Base-by-base conservation (phyloP, 2,888 invertebrate genomes). In the Pristionchus fissidentatus region DNA sequence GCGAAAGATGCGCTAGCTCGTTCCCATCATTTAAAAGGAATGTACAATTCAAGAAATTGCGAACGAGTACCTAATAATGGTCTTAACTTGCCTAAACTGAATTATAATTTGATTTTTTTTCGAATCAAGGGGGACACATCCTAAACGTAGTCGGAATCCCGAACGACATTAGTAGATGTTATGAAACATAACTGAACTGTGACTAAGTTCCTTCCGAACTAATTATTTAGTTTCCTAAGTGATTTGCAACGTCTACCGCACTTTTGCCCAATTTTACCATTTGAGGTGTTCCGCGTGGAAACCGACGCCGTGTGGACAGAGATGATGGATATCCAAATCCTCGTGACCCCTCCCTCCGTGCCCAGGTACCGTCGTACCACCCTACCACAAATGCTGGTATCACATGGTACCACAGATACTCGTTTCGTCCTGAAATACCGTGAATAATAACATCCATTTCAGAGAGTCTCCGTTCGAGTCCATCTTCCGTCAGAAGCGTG, bases 271-370 rank as follows among this genome's bases (percentile, higher is more conserved):
- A 26, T 26, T 19, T 10, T 49, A 49, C 19, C 49, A 10, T 19
- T 15, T 87, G 85, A 89, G 84, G 87, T 89, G 79, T 91, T 91
- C 87, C 91, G 90, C 80, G 90, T 89, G 70, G 91, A 91, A 85
- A 91, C 91, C 49, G 90, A 91, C 85, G 86, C 89, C 41, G 91
- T 90, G 60, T 91, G 91, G 91, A 87, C 88, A 79, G 88, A 90
- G 84, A 88, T 91, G 87, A 91, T 91, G 90, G 89, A 90, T 80
- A 86, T 91, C 82, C 91, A 91, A 83, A 85, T 91, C 84, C 84
- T 86, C 52, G 91, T 92, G 75, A 87, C 90, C 10, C 91, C 91
- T 43, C 91, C 91, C 66, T 84, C 88, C 78, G 88, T 89, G 86
- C 91, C 91, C 78, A 84, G n/a, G n/a, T n/a, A n/a, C n/a, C n/a